A percentile compares a stretch with the other conserved stretches of the same genome.
Conservation (phyloP, 1,140 invertebrate species). For the Vollenhovia emeryi region DNA sequence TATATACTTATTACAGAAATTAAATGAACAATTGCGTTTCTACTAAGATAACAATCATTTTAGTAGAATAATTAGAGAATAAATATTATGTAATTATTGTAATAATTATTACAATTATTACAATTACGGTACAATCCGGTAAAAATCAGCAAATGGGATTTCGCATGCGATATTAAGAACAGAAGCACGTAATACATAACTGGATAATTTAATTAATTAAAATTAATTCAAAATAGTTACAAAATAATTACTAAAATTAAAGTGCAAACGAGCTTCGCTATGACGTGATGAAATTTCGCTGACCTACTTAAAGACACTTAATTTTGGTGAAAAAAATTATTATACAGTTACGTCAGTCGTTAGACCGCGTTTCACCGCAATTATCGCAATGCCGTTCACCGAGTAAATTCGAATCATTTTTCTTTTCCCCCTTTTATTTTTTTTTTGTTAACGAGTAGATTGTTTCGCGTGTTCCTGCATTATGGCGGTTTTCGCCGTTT, state of each 20-base stretch:
- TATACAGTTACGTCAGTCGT: background rate
- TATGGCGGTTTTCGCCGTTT: slow-evolving; percentile 44
- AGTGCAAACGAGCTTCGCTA: background rate
- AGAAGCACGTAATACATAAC: background rate
- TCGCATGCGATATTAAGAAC: background rate
- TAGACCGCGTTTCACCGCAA: background rate
- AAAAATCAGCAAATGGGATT: slow-evolving; percentile 13
- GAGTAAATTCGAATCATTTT: slow-evolving; percentile 19
- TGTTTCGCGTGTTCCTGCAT: slow-evolving; percentile 29
- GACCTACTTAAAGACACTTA: background rate
- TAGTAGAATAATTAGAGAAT: background rate
- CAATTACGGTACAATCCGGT: background rate
- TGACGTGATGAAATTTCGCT: background rate
- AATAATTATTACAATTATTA: slow-evolving; percentile 21
- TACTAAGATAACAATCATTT: slow-evolving; percentile 25
- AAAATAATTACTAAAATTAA: background rate
- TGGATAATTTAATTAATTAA: background rate
- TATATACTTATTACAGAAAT: slow-evolving; percentile 20
- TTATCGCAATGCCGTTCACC: background rate
- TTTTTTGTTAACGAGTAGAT: slow-evolving; percentile 38
- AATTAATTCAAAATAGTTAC: background rate
- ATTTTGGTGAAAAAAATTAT: slow-evolving; percentile 4
- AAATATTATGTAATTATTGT: slow-evolving; percentile 12
- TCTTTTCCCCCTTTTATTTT: background rate
- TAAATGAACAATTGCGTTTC: background rate